Base-by-base conservation (phyloP, 1,140 invertebrate species). In the Bombus consobrinus region DNA sequence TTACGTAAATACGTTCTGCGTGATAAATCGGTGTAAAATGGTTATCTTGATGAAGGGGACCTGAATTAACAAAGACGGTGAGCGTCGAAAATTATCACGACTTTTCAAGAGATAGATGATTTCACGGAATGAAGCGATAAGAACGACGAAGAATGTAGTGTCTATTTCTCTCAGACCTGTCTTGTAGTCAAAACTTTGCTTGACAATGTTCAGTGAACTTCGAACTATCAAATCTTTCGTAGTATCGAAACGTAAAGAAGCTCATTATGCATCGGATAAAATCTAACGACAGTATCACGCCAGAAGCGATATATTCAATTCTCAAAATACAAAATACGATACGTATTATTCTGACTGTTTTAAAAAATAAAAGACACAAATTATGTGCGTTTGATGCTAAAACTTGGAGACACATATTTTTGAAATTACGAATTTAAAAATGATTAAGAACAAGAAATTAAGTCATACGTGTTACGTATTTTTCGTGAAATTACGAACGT, bases 191-290 rank as follows among this genome's bases (percentile, higher is more conserved):
- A 74, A 85, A 81, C 3, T 28, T 81, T 1, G 68, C 78, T 78
- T 73, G 78, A 85, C 69, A 34, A 72, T 73, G 71, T 85, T n/a
- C 69, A n/a, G 72, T 85, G 69, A 73, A 73, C 28, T 62, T 64
- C 32, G 1, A 41, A 10, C 77, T 22, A 66, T 9, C 57, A 57
- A 10, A 15, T 59, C 59, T 12, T 25, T 13, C 28, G 28, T 6
- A 9, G 10, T 8, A 85, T 81, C 57, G 28, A 41, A 66, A 73
- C 57, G 71, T 73, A 18, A 71, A 71, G 39, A 4, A 15, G 18
- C 5, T 39, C 32, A 28, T 68, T 69, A 32, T 28, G 59, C 15
- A 22, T 9, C 3, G 10, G 12, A 47, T 47, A 47, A 47, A 18
- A 75, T 13, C 2, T 39, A 66, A 13, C 15, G 28, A 47, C 1